Base-by-base conservation (phyloP, 1,140 invertebrate genomes). In the Odontomachus brunneus region DNA sequence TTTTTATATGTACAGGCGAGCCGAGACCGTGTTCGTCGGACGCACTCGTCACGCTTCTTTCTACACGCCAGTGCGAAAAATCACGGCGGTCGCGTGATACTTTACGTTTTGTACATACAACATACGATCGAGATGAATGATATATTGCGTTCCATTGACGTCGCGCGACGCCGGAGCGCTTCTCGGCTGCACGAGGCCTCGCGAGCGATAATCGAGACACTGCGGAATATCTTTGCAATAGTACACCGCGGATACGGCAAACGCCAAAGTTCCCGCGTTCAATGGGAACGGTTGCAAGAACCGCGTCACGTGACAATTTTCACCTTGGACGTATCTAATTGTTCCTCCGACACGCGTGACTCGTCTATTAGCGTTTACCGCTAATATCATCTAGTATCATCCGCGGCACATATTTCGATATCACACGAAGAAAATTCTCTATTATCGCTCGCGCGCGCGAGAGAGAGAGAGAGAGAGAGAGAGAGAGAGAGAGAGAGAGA, bases 1-100 rank as follows among this genome's bases (percentile, higher is more conserved):
- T 15, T 66, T 84, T 14, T 51, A 24, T 69, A 63, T 49, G 29
- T 71, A 62, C 26, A 48, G 49, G 24, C 29, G 55, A 71, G 48
- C 17, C 55, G 75, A 55, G 60, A 71, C 38, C 24, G 12, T 17
- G 12, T 38, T 83, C 29, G 29, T 78, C 63, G 38, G 24, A 59
- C 60, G 75, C 48, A 62, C 73, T 84, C 84, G 73, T 80, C 75
- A 63, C 71, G 62, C 55, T 75, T 62, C 49, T 63, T 85, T 82
- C 48, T 80, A 38, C 55, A 69, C 24, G 62, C 33, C 83, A 62
- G 29, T 24, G n/a, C n/a, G 26, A 49, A n/a, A 49, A 73, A 62
- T 59, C 33, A 15, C 67, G 24, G 67, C 69, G 69, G 69, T 82
- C 59, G 57, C 69, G 55, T 44, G 55, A 82, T 53, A 60, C 9